phyloP scores from a whole-genome alignment of 2,113 vertebrate genomes.

The Archilochus colubris region DNA sequence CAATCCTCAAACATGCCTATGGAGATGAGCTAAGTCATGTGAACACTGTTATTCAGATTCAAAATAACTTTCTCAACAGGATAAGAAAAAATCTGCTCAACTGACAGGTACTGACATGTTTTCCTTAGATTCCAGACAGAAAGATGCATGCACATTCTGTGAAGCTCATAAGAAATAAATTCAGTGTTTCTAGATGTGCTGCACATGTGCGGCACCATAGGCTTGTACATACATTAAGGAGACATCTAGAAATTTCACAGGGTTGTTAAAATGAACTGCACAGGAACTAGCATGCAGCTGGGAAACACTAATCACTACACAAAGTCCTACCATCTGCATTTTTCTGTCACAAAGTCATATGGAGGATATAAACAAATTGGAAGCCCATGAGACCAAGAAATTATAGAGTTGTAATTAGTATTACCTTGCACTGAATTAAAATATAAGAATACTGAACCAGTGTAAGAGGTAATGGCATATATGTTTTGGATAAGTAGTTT shows the following conservation, averaged over 20 bases:
- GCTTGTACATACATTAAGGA: not conserved
- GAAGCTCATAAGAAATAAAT: not conserved
- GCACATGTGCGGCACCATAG: no score
- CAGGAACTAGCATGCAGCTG: not conserved
- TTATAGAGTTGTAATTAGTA: not conserved
- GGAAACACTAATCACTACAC: not conserved
- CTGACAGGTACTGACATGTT: not conserved
- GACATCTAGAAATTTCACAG: not conserved
- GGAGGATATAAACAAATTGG: not conserved
- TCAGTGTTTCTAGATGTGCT: not conserved
- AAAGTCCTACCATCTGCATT: not conserved
- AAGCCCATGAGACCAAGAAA: not conserved
- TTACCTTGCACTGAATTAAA: not conserved
- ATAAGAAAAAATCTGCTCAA: not conserved
- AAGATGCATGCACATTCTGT: not conserved
- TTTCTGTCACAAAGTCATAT: not conserved
- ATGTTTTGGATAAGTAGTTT: not conserved
- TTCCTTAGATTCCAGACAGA: not conserved
- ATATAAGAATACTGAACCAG: not conserved
- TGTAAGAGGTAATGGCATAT: not conserved
- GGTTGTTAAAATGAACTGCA: not conserved
- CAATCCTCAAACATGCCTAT: not conserved
- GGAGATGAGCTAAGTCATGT: not conserved
- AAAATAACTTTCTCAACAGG: not conserved
- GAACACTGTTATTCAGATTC: not conserved